Conservation (phyloP, 2,113 vertebrate genomes). For the Chinchilla lanigera region DNA sequence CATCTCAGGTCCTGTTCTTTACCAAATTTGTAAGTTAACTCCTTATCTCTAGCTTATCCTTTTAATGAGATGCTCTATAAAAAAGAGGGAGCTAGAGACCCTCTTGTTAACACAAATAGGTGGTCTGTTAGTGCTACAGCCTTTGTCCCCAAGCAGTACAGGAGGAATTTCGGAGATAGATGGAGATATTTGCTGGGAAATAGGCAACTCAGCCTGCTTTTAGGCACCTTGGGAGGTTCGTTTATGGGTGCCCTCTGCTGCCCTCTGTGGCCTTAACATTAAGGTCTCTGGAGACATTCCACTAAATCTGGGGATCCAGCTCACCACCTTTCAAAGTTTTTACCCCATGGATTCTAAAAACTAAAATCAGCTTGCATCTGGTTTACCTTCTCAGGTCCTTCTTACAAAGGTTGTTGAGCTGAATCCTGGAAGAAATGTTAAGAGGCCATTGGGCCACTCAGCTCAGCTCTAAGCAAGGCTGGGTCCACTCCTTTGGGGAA, state of each 20-base stretch:
- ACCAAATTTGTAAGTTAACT: conserved; percentile 21
- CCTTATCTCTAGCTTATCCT: background rate
- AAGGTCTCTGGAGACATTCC: background rate
- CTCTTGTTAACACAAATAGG: background rate
- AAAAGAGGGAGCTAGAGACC: background rate
- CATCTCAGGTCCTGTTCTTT: background rate
- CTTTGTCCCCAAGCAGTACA: background rate
- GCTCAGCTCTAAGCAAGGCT: conserved; percentile 10
- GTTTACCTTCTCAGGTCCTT: conserved; percentile 4
- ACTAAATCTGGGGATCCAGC: background rate
- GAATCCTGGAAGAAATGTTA: conserved; percentile 25
- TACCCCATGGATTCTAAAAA: background rate
- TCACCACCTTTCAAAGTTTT: background rate
- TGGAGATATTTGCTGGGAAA: background rate
- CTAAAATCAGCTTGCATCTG: background rate
- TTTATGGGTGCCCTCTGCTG: conserved; percentile 58
- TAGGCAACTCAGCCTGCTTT: background rate
- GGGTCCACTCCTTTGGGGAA: background rate
- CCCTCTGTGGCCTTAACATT: conserved; percentile 53
- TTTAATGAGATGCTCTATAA: background rate
- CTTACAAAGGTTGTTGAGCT: conserved; percentile 39
- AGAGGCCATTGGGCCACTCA: background rate
- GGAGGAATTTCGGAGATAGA: background rate
- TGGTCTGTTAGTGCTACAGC: background rate
- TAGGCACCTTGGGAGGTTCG: background rate